These are phyloP conservation scores for Bufo bufo DNA, from an alignment of 2,113 vertebrate genomes.

Conservation along the genomic window DNA sequence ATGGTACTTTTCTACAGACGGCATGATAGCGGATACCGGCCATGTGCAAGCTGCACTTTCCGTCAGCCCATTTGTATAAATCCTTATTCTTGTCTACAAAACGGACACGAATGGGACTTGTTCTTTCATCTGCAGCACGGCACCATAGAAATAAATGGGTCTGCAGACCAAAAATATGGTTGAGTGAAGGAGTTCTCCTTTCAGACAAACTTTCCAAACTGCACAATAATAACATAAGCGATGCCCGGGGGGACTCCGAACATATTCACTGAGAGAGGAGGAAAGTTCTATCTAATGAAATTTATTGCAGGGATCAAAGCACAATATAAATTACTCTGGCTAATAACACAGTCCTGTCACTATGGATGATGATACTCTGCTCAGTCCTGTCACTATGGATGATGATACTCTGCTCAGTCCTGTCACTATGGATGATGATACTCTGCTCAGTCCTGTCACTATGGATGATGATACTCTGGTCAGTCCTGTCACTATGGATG, in stretches of 20 bases:
- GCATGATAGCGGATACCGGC: not conserved
- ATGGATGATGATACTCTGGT: not conserved
- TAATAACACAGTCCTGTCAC: not conserved
- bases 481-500: not conserved
- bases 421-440: not conserved
- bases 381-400: not conserved
- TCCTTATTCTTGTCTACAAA: no score
- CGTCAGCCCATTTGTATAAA: no score
- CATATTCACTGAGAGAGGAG: not conserved
- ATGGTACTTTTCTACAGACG: not conserved
- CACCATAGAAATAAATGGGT: no score
- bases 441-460: not conserved
- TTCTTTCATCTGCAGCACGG: no score
- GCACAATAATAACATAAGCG: not conserved
- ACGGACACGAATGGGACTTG: no score
- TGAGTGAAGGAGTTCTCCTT: not conserved
- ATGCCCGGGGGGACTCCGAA: not conserved
- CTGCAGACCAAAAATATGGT: no score
- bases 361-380: not conserved
- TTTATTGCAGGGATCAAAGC: not conserved
- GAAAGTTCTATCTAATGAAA: constrained; percentile 19
- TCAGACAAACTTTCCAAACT: constrained; percentile 27
- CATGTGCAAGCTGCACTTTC: no score
- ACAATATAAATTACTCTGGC: constrained; percentile 4
- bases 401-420: not conserved